These are phyloP conservation scores for Myiagra hebetior DNA, from an alignment of 2,113 vertebrate species.

Conservation along the genomic window DNA sequence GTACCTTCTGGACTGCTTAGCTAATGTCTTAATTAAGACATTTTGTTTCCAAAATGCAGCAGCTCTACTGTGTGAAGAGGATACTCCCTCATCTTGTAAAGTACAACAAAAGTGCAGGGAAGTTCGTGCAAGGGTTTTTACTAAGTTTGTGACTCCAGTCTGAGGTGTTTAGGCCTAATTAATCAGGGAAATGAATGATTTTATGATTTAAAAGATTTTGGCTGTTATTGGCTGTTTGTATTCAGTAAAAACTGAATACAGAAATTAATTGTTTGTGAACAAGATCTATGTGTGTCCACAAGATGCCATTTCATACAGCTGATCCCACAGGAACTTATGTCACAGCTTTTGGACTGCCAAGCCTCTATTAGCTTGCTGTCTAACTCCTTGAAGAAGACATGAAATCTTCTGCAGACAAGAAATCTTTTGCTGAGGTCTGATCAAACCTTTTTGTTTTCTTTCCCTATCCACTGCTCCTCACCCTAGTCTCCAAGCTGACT, in stretches of 20 bases:
- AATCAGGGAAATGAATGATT: not conserved
- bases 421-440: not conserved
- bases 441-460: not conserved
- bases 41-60: not conserved
- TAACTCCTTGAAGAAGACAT: not conserved
- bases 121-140: not conserved
- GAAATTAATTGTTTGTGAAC: not conserved
- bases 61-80: not conserved
- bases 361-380: not conserved
- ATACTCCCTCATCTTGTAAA: not conserved
- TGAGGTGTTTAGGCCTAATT: not conserved
- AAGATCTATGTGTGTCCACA: not conserved
- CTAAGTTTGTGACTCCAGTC: not conserved
- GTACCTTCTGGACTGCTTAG: not conserved
- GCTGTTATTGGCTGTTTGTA: not conserved
- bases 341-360: not conserved
- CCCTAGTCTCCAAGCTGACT: not conserved
- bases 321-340: not conserved
- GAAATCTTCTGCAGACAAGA: not conserved
- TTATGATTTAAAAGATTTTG: not conserved
- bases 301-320: not conserved
- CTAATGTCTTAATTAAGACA: not conserved
- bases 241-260: not conserved
- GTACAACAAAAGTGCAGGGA: not conserved
- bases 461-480: not conserved